phyloP scores from a whole-genome alignment of 1,140 invertebrate genomes.

The Chrysomallon squamiferum region DNA sequence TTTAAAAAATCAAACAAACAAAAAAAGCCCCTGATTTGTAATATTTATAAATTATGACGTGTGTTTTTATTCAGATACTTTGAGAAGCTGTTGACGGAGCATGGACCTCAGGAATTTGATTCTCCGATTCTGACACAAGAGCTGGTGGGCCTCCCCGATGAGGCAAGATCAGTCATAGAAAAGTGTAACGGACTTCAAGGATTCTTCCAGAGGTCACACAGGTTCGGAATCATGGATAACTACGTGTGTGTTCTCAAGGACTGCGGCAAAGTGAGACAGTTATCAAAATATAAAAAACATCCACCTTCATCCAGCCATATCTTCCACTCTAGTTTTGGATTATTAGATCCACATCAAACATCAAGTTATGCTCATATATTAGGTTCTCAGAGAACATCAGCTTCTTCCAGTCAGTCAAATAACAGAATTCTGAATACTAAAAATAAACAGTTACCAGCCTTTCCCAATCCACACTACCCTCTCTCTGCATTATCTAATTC shows the following conservation, averaged over 20 bases:
- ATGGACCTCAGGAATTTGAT: conserved; percentile 37
- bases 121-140: conserved; percentile 25
- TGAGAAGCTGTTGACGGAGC: conserved; percentile 35
- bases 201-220: conserved; percentile 37
- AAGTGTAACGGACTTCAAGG: conserved; percentile 31
- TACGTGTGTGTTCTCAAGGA: conserved; percentile 39
- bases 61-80: conserved; percentile 35
- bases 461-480: too few relatives aligned
- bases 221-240: conserved; percentile 47
- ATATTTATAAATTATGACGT: background rate
- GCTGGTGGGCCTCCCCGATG: conserved; percentile 36
- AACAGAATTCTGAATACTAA: too few relatives aligned
- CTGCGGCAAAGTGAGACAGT: conserved; percentile 28
- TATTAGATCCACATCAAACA: too few relatives aligned
- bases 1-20: background rate
- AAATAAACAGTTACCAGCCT: too few relatives aligned
- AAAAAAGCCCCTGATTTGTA: background rate
- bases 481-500: too few relatives aligned
- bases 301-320: too few relatives aligned
- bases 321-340: too few relatives aligned
- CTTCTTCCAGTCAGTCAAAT: too few relatives aligned
- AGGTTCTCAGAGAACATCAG: too few relatives aligned
- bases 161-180: conserved; percentile 39
- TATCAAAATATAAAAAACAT: conserved; percentile 22
- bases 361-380: too few relatives aligned